Evolutionary conservation across 2,113 vertebrate species (phyloP).

Genomic region (Saguinus midas): DNA sequence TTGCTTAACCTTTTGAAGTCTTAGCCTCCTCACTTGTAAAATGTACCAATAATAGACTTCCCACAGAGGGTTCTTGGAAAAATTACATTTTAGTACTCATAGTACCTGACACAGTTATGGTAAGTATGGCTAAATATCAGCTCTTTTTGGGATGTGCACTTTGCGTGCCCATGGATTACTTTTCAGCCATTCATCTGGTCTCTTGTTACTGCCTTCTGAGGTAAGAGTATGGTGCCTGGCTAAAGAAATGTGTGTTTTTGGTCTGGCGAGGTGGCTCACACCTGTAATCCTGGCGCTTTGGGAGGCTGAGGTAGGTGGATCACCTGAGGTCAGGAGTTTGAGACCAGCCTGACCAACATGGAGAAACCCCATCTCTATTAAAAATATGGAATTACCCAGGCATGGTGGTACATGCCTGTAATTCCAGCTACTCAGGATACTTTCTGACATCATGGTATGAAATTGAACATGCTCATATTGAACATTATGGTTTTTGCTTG

Average conservation of each 20-base stretch:
- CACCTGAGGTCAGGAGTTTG: no score
- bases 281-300: no score
- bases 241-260: neutral
- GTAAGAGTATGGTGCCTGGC: neutral
- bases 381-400: no score
- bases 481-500: neutral
- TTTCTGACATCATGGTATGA: neutral
- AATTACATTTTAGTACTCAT: neutral
- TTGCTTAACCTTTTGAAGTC: neutral
- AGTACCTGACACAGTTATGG: neutral
- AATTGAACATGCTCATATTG: neutral
- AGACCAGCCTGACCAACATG: no score
- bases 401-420: no score
- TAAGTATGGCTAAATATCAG: neutral
- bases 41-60: neutral
- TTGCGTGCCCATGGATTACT: neutral
- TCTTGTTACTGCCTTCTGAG: neutral
- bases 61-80: neutral
- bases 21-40: neutral
- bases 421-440: neutral
- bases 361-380: no score
- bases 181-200: neutral
- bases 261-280: no score
- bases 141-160: neutral
- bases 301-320: no score